Conservation (phyloP, 2,797 vertebrate species). For the Chelmon rostratus region DNA sequence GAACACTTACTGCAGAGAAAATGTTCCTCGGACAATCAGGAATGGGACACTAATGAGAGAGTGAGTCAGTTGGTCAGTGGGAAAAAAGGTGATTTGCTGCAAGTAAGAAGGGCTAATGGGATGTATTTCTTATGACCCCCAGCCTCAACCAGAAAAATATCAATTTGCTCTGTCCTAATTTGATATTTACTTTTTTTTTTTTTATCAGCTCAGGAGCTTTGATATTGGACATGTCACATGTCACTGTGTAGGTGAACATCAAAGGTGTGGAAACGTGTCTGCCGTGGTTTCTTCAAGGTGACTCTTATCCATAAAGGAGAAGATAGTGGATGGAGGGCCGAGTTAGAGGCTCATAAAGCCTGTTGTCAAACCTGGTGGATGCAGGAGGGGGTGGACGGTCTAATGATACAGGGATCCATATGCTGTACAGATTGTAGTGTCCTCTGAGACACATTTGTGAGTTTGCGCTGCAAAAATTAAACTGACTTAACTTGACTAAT, state of each 20-base stretch:
- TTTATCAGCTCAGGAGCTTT: background rate
- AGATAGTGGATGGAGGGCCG: background rate
- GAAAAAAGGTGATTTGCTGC: background rate
- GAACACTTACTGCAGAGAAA: background rate
- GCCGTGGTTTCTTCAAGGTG: background rate
- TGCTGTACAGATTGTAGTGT: background rate
- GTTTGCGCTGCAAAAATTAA: background rate
- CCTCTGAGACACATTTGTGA: background rate
- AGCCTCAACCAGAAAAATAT: background rate
- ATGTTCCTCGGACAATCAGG: background rate
- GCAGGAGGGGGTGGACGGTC: background rate
- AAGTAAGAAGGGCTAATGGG: background rate
- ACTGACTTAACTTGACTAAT: background rate
- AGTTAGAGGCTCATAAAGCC: background rate
- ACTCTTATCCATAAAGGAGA: background rate
- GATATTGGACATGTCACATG: background rate
- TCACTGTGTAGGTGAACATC: background rate
- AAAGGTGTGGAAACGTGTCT: background rate
- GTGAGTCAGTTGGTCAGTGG: background rate
- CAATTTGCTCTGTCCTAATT: background rate
- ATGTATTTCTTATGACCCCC: background rate
- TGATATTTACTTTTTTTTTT: background rate
- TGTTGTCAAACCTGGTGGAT: background rate
- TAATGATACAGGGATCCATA: background rate
- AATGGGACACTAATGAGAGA: constrained; percentile 14